Evolutionary conservation across 2,797 vertebrate genomes (phyloP).

Genomic region (Acanthurus leucopareius): DNA sequence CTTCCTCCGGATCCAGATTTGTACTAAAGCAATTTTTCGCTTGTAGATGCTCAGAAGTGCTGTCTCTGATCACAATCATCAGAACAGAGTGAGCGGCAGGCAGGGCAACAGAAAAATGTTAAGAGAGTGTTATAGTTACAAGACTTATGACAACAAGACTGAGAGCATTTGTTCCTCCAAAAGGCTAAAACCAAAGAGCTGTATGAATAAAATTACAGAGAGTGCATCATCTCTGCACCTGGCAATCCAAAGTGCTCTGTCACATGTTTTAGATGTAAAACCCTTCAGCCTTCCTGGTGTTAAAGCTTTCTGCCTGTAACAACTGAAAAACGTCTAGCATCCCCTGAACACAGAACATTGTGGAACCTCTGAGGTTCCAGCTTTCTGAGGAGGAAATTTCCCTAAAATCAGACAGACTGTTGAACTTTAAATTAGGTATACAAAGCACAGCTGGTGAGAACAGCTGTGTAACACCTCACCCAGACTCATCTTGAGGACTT

Average conservation of each 20-base stretch:
- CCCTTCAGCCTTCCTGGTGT: constrained; percentile 16
- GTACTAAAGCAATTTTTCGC: constrained; percentile 5
- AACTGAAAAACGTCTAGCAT: constrained; percentile 1
- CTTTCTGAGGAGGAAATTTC: constrained; percentile 34
- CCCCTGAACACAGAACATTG: constrained; percentile 5
- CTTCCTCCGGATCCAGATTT: background rate
- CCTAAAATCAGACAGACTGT: constrained; percentile 32
- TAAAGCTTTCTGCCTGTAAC: constrained; percentile 31
- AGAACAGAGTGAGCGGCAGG: constrained; percentile 10
- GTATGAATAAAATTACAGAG: constrained; percentile 7
- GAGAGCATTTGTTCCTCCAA: background rate
- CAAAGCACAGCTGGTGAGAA: constrained; percentile 62
- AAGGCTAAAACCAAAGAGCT: constrained; percentile 1
- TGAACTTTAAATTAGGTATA: constrained; percentile 40
- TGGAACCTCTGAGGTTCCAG: background rate
- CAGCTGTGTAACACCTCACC: constrained; percentile 47
- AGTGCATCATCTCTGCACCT: constrained; percentile 16
- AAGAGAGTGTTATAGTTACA: constrained; percentile 7
- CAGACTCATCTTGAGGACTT: constrained; percentile 15
- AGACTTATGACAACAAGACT: background rate
- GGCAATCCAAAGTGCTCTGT: constrained; percentile 38
- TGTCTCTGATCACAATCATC: constrained; percentile 12
- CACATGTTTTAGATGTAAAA: constrained; percentile 21
- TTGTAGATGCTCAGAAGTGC: background rate
- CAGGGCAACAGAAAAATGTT: background rate